Evolutionary conservation across 2,113 vertebrate species (phyloP), one percentile per base, ranked within the genome.

Genomic region (Phalacrocorax carbo): DNA sequence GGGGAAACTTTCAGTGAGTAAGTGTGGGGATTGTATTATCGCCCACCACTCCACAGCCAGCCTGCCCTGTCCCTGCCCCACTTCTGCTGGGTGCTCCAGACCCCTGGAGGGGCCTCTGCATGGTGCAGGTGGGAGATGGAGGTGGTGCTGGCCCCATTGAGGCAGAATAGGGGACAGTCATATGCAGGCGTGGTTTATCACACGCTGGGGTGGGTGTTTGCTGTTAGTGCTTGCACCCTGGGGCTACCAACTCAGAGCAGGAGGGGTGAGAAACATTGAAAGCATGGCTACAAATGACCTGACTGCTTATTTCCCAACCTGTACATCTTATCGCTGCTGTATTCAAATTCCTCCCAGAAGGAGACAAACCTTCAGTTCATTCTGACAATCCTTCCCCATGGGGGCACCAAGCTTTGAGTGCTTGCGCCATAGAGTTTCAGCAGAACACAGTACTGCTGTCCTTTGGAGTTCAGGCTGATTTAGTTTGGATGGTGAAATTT

Each of bases 131-230:
- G 27, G 10, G 40, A 85, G 38, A 25, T 3, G 6, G 36, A 77
- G n/a, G n/a, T 71, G 49, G n/a, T 81, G 44, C 19, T 76, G 23
- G 27, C 46, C 48, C 30, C 78, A 1, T 0, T 72, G 30, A 52
- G 44, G 49, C 69, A 40, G 16, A 73, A 46, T 1, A 80, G 51
- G 22, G 14, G 18, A 18, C 36, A 48, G 48, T 44, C 34, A 32
- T 48, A 44, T 1, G 3, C 51, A 54, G n/a, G 23, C 11, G 27
- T 54, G 46, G 19, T 69, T 79, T 83, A 52, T 62, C 26, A 62
- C n/a, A 64, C 0, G 1, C 15, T 0, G 1, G 11, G 32, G 23
- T 49, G 58, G 11, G 30, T 60, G 13, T 57, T 51, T 57, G 82
- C 58, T 82, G 54, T 68, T 52, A 68, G 25, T 36, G 14, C 54